Evolutionary conservation across 1,140 invertebrate species (phyloP).

Genomic region (Drosophila guanche): DNA sequence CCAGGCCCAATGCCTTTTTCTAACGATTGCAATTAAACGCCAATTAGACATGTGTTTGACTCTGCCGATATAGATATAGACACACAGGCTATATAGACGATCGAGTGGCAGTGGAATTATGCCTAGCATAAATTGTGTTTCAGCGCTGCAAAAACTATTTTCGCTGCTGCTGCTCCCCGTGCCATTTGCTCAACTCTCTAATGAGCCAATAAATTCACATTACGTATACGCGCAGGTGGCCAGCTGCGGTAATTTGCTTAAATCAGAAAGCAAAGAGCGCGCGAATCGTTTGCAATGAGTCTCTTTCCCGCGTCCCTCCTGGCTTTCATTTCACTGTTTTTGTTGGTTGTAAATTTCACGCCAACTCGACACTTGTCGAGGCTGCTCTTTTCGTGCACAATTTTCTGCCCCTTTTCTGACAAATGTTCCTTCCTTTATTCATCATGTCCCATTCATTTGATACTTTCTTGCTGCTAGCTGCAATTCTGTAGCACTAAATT

Average conservation of each 20-base stretch:
- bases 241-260: slow-evolving; percentile 65
- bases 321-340: slow-evolving; percentile 33
- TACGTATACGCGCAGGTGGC: slow-evolving; percentile 81
- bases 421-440: slow-evolving; percentile 19
- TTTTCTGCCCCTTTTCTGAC: slow-evolving; percentile 7
- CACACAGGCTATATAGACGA: slow-evolving; percentile 8
- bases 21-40: slow-evolving; percentile 57
- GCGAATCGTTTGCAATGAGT: slow-evolving; percentile 27
- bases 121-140: slow-evolving; percentile 33
- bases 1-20: slow-evolving; percentile 4
- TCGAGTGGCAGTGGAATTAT: slow-evolving; percentile 7
- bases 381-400: not conserved
- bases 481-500: not conserved
- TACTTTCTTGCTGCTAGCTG: not conserved
- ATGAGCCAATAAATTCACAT: slow-evolving; percentile 78
- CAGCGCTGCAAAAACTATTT: slow-evolving; percentile 36
- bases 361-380: slow-evolving; percentile 66
- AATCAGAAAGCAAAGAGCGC: slow-evolving; percentile 61
- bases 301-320: slow-evolving; percentile 20
- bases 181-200: slow-evolving; percentile 63
- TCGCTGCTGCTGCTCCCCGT: slow-evolving; percentile 47
- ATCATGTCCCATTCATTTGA: slow-evolving; percentile 16
- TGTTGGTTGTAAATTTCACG: slow-evolving; percentile 69
- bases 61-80: not conserved
- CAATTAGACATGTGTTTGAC: slow-evolving; percentile 56